A percentile compares a stretch with the other conserved stretches of the same genome.
Conservation (phyloP, 2,888 invertebrate species). For the Glyphotaelius pellucidus region DNA sequence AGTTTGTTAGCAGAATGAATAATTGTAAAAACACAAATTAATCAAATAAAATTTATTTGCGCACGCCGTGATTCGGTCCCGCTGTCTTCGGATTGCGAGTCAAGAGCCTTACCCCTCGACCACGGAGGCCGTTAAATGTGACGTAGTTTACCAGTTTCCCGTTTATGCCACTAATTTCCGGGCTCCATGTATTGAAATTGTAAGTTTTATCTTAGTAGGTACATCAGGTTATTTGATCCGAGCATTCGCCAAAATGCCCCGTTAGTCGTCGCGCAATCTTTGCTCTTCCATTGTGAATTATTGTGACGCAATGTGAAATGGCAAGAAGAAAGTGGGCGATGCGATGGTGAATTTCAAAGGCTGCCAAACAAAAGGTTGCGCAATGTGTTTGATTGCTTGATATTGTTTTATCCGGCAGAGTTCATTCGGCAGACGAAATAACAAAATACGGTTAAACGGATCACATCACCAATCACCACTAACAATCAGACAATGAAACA, state of each 20-base stretch:
- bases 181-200: background rate
- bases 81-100: too few species aligned
- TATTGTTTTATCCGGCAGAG: background rate
- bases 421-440: background rate
- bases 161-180: too few species aligned
- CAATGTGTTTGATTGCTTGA: background rate
- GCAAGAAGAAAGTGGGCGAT: background rate
- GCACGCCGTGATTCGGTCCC: too few species aligned
- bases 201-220: background rate
- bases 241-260: background rate
- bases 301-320: constrained; percentile 13
- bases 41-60: too few species aligned
- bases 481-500: too few species aligned
- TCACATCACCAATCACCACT: too few species aligned
- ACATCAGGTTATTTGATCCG: background rate
- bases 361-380: constrained; percentile 24
- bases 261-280: background rate
- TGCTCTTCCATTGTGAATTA: background rate
- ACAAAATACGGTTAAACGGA: background rate
- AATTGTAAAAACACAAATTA: too few species aligned
- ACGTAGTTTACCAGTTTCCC: too few species aligned
- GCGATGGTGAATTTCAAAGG: background rate
- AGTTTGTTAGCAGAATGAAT: too few species aligned
- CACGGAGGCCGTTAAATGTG: too few species aligned
- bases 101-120: too few species aligned